Conservation (phyloP, 2,888 invertebrate species). For the Gortyna flavago region DNA sequence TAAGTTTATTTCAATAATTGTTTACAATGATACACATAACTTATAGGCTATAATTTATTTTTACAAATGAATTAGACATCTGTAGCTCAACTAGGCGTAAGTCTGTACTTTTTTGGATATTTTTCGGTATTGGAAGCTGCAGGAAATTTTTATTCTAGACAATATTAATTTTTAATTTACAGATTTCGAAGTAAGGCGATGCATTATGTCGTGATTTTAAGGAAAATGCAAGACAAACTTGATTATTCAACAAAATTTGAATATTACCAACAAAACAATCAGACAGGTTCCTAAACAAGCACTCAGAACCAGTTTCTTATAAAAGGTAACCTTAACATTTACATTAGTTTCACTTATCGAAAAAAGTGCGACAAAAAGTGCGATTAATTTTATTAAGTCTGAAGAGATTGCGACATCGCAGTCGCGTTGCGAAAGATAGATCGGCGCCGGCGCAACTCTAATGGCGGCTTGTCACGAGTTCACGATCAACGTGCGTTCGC, state of each 20-base stretch:
- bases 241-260: not conserved
- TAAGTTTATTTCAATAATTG: not conserved
- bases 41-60: not conserved
- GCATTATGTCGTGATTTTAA: not conserved
- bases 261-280: constrained; percentile 13
- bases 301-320: constrained; percentile 50
- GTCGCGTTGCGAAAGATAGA: constrained; percentile 57
- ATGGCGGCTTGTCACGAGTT: constrained; percentile 58
- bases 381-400: constrained; percentile 60
- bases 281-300: constrained; percentile 28
- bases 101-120: not conserved
- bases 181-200: not conserved
- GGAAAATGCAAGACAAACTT: not conserved
- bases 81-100: not conserved
- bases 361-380: constrained; percentile 62
- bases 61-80: not conserved
- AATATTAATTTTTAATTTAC: not conserved
- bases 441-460: constrained; percentile 45
- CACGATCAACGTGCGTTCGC: constrained; percentile 48
- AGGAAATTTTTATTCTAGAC: too few relatives aligned
- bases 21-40: not conserved
- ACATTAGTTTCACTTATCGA: constrained; percentile 56
- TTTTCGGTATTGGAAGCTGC: not conserved
- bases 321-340: constrained; percentile 64
- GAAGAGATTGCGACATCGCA: constrained; percentile 52